phyloP scores from a whole-genome alignment of 1,140 invertebrate genomes.

The Pseudobourletiella spinata region DNA sequence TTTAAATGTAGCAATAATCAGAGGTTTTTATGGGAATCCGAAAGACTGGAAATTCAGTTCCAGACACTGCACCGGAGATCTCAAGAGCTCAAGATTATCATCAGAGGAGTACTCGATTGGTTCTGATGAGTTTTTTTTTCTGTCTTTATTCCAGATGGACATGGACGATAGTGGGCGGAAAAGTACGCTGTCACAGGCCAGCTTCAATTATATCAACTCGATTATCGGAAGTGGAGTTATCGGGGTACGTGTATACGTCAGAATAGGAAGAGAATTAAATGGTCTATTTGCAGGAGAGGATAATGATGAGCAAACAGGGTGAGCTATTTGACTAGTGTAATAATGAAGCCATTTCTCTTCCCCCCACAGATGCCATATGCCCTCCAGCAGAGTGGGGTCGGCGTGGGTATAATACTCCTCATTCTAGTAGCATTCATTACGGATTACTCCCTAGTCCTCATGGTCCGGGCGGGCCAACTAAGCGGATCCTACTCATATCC shows the following conservation, averaged over 20 bases:
- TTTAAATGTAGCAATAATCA: no score
- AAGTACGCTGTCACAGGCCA: constrained; percentile 62
- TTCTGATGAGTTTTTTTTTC: no score
- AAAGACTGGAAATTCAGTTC: no score
- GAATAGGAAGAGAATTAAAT: background rate
- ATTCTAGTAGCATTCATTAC: constrained; percentile 67
- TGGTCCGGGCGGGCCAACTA: constrained; percentile 67
- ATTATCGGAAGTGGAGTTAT: constrained; percentile 84
- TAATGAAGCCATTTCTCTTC: no score
- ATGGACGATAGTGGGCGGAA: constrained; percentile 29
- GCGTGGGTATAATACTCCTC: constrained; percentile 61
- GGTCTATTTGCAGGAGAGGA: background rate
- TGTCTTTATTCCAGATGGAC: constrained; percentile 30
- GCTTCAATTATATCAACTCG: constrained; percentile 89
- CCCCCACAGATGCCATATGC: constrained; percentile 78
- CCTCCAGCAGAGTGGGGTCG: constrained; percentile 62
- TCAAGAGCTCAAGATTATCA: no score
- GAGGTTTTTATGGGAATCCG: no score
- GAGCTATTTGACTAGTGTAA: no score
- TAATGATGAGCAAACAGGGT: no score
- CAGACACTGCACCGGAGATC: no score
- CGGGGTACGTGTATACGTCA: constrained; percentile 49
- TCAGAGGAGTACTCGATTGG: no score
- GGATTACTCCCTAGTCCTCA: constrained; percentile 73
- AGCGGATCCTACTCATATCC: constrained; percentile 71